Percentiles rank a stretch among this genome's conserved stretches.
phyloP scores from a whole-genome alignment of 1,140 invertebrate species.

The Pseudomyrmex dendroicus region DNA sequence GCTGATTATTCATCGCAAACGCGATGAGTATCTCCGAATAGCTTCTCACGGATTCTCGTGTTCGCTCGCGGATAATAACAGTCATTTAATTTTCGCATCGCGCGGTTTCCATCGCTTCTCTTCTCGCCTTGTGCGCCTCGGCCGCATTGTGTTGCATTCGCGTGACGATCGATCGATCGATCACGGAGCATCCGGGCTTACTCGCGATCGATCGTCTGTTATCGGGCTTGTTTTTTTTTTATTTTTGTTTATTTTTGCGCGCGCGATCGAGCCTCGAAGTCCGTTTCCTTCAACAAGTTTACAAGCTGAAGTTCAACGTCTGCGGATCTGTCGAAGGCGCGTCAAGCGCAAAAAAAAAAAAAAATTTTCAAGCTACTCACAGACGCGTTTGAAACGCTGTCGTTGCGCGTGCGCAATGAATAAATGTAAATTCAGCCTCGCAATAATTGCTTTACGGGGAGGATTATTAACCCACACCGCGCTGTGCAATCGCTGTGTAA shows the following conservation, averaged over 20 bases:
- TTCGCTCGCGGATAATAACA: slow-evolving; percentile 32
- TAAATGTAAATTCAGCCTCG: slow-evolving; percentile 80
- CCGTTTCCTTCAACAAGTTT: too few relatives aligned
- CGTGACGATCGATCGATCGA: slow-evolving; percentile 36
- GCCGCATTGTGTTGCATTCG: slow-evolving; percentile 19
- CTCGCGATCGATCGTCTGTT: slow-evolving; percentile 3
- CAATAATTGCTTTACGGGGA: slow-evolving; percentile 80
- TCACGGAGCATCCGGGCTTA: slow-evolving; percentile 13
- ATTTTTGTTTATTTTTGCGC: too few relatives aligned
- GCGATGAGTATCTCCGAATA: slow-evolving; percentile 20
- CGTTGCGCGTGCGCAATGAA: slow-evolving; percentile 77
- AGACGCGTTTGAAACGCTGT: slow-evolving; percentile 74
- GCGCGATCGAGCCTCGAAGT: too few relatives aligned
- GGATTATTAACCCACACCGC: slow-evolving; percentile 68
- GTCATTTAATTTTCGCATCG: slow-evolving; percentile 27
- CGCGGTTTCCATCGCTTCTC: neutral
- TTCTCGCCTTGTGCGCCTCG: neutral
- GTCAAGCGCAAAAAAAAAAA: too few relatives aligned
- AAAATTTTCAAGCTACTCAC: slow-evolving; percentile 60
- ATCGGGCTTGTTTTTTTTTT: slow-evolving; percentile 10
- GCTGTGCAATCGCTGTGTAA: slow-evolving; percentile 80
- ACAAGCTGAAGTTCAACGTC: too few relatives aligned
- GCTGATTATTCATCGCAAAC: slow-evolving; percentile 2
- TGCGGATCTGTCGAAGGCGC: too few relatives aligned
- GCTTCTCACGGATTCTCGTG: slow-evolving; percentile 13